Base-by-base conservation (phyloP, 1,140 invertebrate species). In the Penaeus vannamei region DNA sequence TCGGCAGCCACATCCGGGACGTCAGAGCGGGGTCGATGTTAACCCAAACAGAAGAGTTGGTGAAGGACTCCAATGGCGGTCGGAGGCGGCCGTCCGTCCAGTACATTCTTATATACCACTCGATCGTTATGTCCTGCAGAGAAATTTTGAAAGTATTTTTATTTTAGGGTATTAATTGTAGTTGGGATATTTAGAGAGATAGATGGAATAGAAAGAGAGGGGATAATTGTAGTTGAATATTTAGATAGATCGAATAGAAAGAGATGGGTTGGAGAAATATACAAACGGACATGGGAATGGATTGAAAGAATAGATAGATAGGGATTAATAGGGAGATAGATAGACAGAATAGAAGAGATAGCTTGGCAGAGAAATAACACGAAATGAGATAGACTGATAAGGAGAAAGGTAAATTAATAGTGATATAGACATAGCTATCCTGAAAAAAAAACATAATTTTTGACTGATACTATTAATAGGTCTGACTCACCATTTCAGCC, bases 31-130 rank as follows among this genome's bases (percentile, higher is more conserved):
- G 85, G 26, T 86, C 85, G 3, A 86, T 79, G 69, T 86, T 86
- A 36, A 80, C 42, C 85, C 85, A 86, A 0, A 29, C 29, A 5
- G 59, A 42, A 26, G 72, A 62, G 0, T 86, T 60, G 23, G 29
- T 77, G 26, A 79, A 61, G 64, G 20, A 7, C 8, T 42, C 4
- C 26, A 59, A 29, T 29, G 72, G 72, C n/a, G 85, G 85, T 7
- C 36, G 53, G 53, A 86, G 72, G 19, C 85, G 64, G 53, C 20
- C 19, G 85, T 86, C 85, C 42, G 19, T 60, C 85, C 85, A 86
- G 36, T 86, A 86, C 72, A 86, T 86, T 59, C 85, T 59, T 23
- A 86, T 17, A 46, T 86, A 86, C 85, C 85, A 86, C 85, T 86
- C 85, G n/a, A 86, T 32, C 26, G 85, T 86, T 46, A 86, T 62